Evolutionary conservation across 1,140 invertebrate species (phyloP), one percentile per base, ranked within the genome.

Genomic region (Pogonomyrmex californicus): DNA sequence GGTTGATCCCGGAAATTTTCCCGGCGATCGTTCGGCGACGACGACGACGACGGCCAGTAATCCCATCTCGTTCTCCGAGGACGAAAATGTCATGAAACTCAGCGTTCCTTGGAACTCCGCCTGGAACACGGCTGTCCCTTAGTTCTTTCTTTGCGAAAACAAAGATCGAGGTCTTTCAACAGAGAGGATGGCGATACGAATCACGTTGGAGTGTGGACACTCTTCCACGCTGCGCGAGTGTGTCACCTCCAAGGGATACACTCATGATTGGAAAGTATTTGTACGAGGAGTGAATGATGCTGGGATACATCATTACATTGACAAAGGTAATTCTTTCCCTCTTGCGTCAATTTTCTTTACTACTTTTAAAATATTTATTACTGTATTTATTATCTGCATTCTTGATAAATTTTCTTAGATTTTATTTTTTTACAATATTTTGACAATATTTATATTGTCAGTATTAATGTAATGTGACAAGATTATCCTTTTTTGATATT

Each of bases 201-300:
- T 99, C 82, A 97, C 97, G 92, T 96, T 99, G 92, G 98, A 99
- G 96, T 97, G 99, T 93, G 99, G 99, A 51, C 99, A 99, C 94
- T 96, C 97, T 93, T 98, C 99, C 86, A 96, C 96, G 68, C 95
- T 99, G 86, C 97, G 97, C 91, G 96, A 96, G 23, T 97, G 98
- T 93, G 96, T 96, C 86, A 98, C 98, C 9, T 96, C 97, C 23
- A 97, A 99, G 94, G 98, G 98, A 17, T 99, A 98, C 92, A 99
- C 99, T 88, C 99, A 99, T 96, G 99, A 99, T 94, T 99, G 99
- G 99, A 98, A 98, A 94, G 97, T 99, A n/a, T 99, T 98, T 96
- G 98, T 99, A 4, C 96, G 97, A 89, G 98, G 98, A 81, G 96
- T 97, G 88, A 98, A 99, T 91, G 97, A 97, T 87, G 96, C 97